Conservation (phyloP, 2,113 vertebrate species). For the Chinchilla lanigera region DNA sequence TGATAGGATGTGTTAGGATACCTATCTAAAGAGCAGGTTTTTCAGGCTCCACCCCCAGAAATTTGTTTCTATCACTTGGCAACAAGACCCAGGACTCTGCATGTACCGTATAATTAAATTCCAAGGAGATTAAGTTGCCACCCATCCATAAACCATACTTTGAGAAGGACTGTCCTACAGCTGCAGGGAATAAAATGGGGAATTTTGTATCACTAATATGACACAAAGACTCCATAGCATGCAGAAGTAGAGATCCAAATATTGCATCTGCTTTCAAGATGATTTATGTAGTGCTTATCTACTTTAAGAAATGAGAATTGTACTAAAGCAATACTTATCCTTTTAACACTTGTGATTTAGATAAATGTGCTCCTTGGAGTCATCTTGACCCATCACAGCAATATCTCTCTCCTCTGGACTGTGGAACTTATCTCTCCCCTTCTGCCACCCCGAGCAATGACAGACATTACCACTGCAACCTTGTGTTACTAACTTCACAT, state of each 20-base stretch:
- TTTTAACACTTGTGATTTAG: not conserved
- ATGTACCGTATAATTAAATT: not conserved
- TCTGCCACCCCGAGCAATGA: not conserved
- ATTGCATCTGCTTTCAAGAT: conserved; percentile 38
- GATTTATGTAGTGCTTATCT: not conserved
- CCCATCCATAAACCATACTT: not conserved
- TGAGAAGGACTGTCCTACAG: not conserved
- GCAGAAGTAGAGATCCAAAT: not conserved
- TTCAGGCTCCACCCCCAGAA: not conserved
- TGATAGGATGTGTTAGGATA: not conserved
- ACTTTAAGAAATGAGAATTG: not conserved
- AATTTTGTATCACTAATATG: not conserved
- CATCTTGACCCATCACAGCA: not conserved
- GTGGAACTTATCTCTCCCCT: not conserved
- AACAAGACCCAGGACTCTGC: not conserved
- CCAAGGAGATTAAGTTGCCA: not conserved
- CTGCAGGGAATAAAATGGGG: conserved; percentile 15
- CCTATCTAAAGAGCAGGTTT: not conserved
- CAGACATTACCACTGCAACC: not conserved
- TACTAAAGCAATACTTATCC: not conserved
- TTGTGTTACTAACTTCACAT: not conserved
- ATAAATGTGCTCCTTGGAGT: not conserved
- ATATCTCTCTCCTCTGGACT: not conserved
- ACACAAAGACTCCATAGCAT: not conserved
- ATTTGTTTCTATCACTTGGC: not conserved